These are phyloP conservation scores for Diacarnus erythraeanus DNA, from an alignment of 37 sponge, comb jelly and placozoan species.

Conservation along the genomic window DNA sequence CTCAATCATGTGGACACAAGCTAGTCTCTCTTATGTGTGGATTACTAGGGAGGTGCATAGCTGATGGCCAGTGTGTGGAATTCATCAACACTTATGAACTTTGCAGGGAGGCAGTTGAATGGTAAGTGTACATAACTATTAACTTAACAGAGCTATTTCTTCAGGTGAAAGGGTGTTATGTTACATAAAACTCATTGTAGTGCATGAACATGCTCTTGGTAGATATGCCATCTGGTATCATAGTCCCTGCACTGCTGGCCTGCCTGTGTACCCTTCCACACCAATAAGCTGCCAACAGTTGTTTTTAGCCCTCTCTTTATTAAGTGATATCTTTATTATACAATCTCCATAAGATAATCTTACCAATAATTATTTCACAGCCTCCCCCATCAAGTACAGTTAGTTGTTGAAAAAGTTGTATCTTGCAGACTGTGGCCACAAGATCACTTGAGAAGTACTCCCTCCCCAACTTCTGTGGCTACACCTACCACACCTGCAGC, in stretches of 20 bases:
- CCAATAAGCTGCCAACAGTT: too few relatives aligned
- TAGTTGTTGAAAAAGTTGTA: not conserved
- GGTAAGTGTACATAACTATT: slow-evolving; percentile 11
- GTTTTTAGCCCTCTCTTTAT: too few relatives aligned
- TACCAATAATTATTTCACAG: not conserved
- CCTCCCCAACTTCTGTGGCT: too few relatives aligned
- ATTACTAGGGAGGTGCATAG: slow-evolving; percentile 31
- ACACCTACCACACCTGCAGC: too few relatives aligned
- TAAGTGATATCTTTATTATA: too few relatives aligned
- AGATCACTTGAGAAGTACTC: not conserved
- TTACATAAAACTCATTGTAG: too few relatives aligned
- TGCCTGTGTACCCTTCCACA: too few relatives aligned
- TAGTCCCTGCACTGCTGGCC: too few relatives aligned
- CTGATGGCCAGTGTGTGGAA: slow-evolving; percentile 16
- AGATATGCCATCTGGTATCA: too few relatives aligned
- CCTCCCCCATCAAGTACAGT: not conserved
- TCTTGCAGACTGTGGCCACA: slow-evolving; percentile 1
- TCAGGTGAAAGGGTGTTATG: too few relatives aligned
- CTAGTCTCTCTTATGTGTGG: not conserved
- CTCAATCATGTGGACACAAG: not conserved
- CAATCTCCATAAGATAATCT: not conserved
- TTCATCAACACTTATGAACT: slow-evolving; percentile 16
- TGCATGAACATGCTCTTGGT: too few relatives aligned
- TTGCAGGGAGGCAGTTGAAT: slow-evolving; percentile 18
- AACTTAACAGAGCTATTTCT: not conserved